Evolutionary conservation across 2,113 vertebrate species (phyloP), one percentile per base, ranked within the genome.

Genomic region (Kryptolebias marmoratus): DNA sequence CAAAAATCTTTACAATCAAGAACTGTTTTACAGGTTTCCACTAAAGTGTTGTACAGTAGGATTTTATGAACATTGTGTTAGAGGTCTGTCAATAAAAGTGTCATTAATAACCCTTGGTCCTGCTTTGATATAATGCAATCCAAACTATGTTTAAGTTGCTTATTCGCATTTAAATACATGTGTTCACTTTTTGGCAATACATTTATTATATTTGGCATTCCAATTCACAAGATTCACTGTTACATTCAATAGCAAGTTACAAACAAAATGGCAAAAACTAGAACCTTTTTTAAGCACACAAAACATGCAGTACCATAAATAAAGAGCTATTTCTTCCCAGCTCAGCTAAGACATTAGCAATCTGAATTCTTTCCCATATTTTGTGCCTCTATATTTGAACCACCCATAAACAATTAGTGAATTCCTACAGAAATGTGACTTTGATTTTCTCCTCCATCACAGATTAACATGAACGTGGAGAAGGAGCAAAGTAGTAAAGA

Each of bases 401-500:
- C n/a, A 58, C 1, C 7, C 18, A 55, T 50, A 7, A 50, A 59
- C 14, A 11, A 39, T 28, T 5, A 11, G 13, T 59, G 31, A 5
- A 2, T 9, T 18, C 60, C 15, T 27, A 53, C 2, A 42, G 11
- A 14, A 16, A 22, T 30, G 5, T n/a, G 0, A 47, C 42, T 62
- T 4, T 22, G 22, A 22, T 22, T 30, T 42, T 53, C 55, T 57
- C 50, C 56, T 58, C 11, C 4, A 0, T 3, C 16, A 45, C 31
- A 60, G 18, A 60, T 95, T 87, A 95, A 93, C 96, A 96, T 3
- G 94, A 92, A 0, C 57, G 84, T 22, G 94, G 95, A 0, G 95
- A 93, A 0, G 95, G 95, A 14, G 95, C 94, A 1, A 95, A 96
- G 85, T 93, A 96, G 70, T 94, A 95, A 39, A 95, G 87, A 0